These are phyloP conservation scores for Caenorhabditis drosophilae DNA, from an alignment of 2,888 invertebrate genomes.

Conservation along the genomic window DNA sequence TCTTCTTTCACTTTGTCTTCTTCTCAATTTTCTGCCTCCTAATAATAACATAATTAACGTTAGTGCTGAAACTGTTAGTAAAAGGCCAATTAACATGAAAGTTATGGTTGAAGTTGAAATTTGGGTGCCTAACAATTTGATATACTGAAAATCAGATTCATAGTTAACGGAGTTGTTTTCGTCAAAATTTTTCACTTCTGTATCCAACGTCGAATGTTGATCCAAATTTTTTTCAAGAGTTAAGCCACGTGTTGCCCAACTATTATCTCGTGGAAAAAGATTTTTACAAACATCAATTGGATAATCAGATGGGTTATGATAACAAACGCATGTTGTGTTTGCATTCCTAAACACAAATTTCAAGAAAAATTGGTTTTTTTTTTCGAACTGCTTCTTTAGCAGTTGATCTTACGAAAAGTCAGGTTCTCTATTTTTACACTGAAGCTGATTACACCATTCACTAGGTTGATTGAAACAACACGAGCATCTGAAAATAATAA, in stretches of 20 bases:
- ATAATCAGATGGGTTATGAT: slow-evolving; percentile 51
- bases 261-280: slow-evolving; percentile 25
- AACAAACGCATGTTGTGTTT: slow-evolving; percentile 62
- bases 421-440: slow-evolving; percentile 59
- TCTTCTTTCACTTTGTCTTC: slow-evolving; percentile 25
- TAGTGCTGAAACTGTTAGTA: slow-evolving; percentile 28
- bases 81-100: slow-evolving; percentile 37
- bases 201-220: too few relatives aligned
- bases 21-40: slow-evolving; percentile 34
- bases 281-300: slow-evolving; percentile 51
- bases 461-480: slow-evolving; percentile 65
- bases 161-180: too few relatives aligned
- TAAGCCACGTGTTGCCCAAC: too few relatives aligned
- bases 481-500: slow-evolving; percentile 56
- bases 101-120: slow-evolving; percentile 30
- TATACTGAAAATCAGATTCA: slow-evolving; percentile 35
- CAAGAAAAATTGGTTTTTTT: neutral
- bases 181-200: too few relatives aligned
- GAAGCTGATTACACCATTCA: slow-evolving; percentile 58
- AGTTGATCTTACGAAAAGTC: slow-evolving; percentile 46
- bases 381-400: neutral
- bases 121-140: slow-evolving; percentile 28
- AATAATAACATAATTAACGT: slow-evolving; percentile 39
- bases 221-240: too few relatives aligned
- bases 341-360: slow-evolving; percentile 34